Base-by-base conservation (phyloP, 1,140 invertebrate genomes). In the Heliconius hermathena region DNA sequence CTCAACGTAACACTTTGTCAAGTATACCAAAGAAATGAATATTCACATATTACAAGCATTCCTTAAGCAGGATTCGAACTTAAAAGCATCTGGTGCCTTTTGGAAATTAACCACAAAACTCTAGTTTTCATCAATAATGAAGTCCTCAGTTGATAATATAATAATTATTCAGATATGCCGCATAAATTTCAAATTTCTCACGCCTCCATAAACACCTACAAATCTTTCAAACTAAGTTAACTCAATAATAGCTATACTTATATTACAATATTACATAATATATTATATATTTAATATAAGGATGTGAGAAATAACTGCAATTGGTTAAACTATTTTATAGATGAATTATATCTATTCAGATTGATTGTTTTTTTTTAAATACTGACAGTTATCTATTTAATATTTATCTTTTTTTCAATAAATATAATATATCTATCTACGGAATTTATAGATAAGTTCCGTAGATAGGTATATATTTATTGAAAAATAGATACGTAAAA, bases 161-260 rank as follows among this genome's bases (percentile, higher is more conserved):
- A 54, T 54, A n/a, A 8, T 54, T n/a, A 54, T 54, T 54, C 1
- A 54, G 52, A 54, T 20, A 54, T 8, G 57, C 9, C 0, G 0
- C n/a, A 22, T 60, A 22, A 60, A 60, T 60, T 60, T 60, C 57
- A 60, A 60, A 26, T 26, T 60, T 60, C 20, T 60, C 57, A 60
- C 57, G n/a, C 57, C 57, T 60, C 3, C n/a, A 11, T 60, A 60
- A 60, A 60, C 57, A n/a, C 57, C 57, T 9, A 60, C 57, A 60
- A 60, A 9, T 22, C 9, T 60, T 16, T 22, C 57, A 26, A 60
- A 60, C 20, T 13, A 60, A 11, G 57, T 54, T 60, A 26, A 8
- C n/a, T 60, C 22, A 60, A 11, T 0, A 60, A 22, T 60, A 60
- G n/a, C 8, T 22, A 22, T 22, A 22, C 13, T 26, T n/a, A 26